Evolutionary conservation across 2,113 vertebrate species (phyloP), one percentile per base, ranked within the genome.

Genomic region (Myotis davidii): DNA sequence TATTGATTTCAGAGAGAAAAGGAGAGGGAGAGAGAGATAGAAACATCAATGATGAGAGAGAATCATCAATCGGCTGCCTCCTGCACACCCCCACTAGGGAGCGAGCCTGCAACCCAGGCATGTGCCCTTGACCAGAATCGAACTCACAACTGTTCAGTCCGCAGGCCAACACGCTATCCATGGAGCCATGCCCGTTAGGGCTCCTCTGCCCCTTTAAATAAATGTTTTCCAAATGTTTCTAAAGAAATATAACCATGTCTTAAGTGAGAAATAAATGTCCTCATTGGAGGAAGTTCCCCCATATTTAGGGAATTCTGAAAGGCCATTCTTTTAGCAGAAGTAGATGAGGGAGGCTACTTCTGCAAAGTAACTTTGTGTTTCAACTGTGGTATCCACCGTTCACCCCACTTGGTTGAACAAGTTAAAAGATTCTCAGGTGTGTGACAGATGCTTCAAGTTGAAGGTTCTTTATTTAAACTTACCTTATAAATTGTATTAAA

Each of bases 201-300:
- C 25, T 61, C 23, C 59, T 61, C 59, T 61, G 23, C 25, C 25
- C 59, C 59, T 61, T 61, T 61, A 61, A 27, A 13, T 64, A 65
- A 88, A 54, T 48, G 4, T 90, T 95, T 95, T 77, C 29, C 16
- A 50, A 39, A 67, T 82, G 5, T 76, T 83, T 90, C 39, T 97
- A 64, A 94, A 69, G 50, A 88, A 59, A n/a, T 72, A 0, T 64
- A 94, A 27, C 29, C 3, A 6, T 74, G 34, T 83, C 42, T 87
- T 79, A 61, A 2, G 0, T 94, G 48, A 92, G 77, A 90, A 90
- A 83, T 84, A 84, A 91, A 86, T 70, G 21, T 67, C 9, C 29
- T 25, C 74, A 3, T 91, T 18, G 72, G 23, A 94, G 32, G 45
- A 54, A 64, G 2, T 2, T 79, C 18, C 6, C 18, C 32, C 11